Base-by-base conservation (phyloP, 2,113 vertebrate species). In the Mustela nigripes region DNA sequence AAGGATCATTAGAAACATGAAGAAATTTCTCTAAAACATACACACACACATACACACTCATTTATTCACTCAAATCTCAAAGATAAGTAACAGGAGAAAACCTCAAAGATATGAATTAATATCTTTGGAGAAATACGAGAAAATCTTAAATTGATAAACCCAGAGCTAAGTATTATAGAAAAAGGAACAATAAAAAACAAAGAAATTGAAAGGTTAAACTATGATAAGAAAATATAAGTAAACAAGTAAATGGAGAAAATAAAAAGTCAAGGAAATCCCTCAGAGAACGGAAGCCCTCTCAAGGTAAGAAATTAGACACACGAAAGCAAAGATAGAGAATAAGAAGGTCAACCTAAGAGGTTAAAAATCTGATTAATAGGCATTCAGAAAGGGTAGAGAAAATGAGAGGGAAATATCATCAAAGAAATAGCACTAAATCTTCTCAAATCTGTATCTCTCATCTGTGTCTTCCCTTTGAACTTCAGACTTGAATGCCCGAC, bases 1-100 rank as follows among this genome's bases (percentile, higher is more conserved):
- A 69, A 63, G 19, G 19, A 28, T 89, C 28, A 42, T 39, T 69
- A 36, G 48, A 50, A 19, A 79, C 36, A 60, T 18, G 11, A 83
- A 91, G 42, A 79, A 84, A 92, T 1, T 24, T 87, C 82, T 91
- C 65, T 87, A 86, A 90, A 90, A 95, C 73, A 60, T 9, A 22
- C 69, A 63, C 26, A 63, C 26, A 63, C 62, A 63, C 62, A 36
- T 21, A 91, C 1, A 24, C 21, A 65, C 15, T 67, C 50, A 82
- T 19, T 73, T 45, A 56, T 33, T 67, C 63, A 67, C n/a, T 81
- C 56, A 85, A 28, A 48, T 6, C 5, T 14, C 58, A 89, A 89
- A 86, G 48, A 67, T 65, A 85, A 74, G 2, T 89, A 85, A 56
- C 2, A 14, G 8, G 19, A 21, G 39, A 88, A 93, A 90, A 93